Percentiles rank a stretch among this genome's conserved stretches.
Evolutionary conservation across 2,888 invertebrate species (phyloP).

Genomic region (Cephus nigrinus): DNA sequence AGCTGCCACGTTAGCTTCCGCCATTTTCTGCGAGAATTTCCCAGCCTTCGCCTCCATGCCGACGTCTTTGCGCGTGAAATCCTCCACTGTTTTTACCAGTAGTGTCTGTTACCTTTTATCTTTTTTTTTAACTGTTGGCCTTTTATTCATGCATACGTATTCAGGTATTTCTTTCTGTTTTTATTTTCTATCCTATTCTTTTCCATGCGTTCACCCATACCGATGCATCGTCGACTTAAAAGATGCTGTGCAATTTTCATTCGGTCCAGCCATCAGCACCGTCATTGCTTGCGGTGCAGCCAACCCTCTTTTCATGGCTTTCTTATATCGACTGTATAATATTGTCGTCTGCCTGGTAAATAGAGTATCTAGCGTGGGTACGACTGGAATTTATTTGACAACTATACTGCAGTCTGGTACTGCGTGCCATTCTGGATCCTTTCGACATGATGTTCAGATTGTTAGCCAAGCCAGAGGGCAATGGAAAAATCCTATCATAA

Average conservation of each 20-base stretch:
- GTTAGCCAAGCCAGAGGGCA: not conserved
- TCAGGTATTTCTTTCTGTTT: not conserved
- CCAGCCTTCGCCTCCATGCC: not conserved
- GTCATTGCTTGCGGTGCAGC: not conserved
- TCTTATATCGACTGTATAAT: slow-evolving; percentile 49
- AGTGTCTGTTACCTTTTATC: not conserved
- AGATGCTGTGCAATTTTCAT: not conserved
- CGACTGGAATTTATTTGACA: not conserved
- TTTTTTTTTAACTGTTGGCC: not conserved
- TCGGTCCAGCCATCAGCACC: not conserved
- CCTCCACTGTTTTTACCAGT: not conserved
- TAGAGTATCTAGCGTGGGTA: slow-evolving; percentile 44
- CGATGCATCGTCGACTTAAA: not conserved
- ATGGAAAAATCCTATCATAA: not conserved
- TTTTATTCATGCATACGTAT: not conserved
- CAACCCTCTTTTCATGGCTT: slow-evolving; percentile 18
- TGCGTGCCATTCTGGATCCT: not conserved
- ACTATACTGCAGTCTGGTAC: not conserved
- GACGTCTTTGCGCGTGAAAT: not conserved
- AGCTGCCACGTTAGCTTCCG: slow-evolving; percentile 2
- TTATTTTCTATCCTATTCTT: not conserved
- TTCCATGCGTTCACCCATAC: not conserved
- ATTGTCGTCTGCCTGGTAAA: slow-evolving; percentile 55
- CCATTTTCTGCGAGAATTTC: not conserved
- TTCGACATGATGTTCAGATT: not conserved